Conservation (phyloP, 2,797 vertebrate species). For the Pseudomugil gertrudae region DNA sequence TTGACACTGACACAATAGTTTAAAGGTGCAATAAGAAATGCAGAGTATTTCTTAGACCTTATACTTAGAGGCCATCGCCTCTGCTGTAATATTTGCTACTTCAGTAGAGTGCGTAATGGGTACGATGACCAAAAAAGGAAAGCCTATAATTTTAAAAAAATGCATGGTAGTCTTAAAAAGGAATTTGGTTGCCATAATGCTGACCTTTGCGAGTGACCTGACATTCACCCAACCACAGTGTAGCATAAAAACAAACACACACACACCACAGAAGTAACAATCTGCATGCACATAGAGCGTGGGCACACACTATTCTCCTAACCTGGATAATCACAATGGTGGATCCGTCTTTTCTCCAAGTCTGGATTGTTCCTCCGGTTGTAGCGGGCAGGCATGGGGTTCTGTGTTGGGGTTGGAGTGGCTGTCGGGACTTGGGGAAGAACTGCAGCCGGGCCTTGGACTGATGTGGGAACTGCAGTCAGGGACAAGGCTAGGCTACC, state of each 20-base stretch:
- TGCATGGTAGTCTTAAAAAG: conserved; percentile 34
- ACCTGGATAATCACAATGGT: conserved; percentile 99
- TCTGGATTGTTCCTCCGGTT: conserved; percentile 98
- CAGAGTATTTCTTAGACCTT: conserved; percentile 22
- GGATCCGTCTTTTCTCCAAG: conserved; percentile 96
- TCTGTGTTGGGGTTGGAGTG: conserved; percentile 50
- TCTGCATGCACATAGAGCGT: neutral
- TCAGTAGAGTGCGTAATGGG: conserved; percentile 14
- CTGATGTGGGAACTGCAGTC: conserved; percentile 37
- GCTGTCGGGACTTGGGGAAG: conserved; percentile 52
- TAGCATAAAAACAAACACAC: conserved; percentile 25
- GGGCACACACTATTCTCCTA: conserved; percentile 41
- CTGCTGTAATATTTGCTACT: conserved; percentile 30
- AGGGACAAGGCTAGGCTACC: conserved; percentile 55
- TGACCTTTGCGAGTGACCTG: conserved; percentile 35
- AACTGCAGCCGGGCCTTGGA: conserved; percentile 46
- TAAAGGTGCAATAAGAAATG: conserved; percentile 35
- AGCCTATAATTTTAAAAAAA: conserved; percentile 51
- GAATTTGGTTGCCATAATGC: conserved; percentile 31
- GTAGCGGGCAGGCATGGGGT: conserved; percentile 88
- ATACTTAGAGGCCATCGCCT: conserved; percentile 19
- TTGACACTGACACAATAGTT: conserved; percentile 18
- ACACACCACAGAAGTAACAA: conserved; percentile 13
- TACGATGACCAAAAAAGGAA: conserved; percentile 27
- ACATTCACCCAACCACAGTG: conserved; percentile 41